phyloP scores from a whole-genome alignment of 2,797 vertebrate genomes.

The Tamandua tetradactyla region DNA sequence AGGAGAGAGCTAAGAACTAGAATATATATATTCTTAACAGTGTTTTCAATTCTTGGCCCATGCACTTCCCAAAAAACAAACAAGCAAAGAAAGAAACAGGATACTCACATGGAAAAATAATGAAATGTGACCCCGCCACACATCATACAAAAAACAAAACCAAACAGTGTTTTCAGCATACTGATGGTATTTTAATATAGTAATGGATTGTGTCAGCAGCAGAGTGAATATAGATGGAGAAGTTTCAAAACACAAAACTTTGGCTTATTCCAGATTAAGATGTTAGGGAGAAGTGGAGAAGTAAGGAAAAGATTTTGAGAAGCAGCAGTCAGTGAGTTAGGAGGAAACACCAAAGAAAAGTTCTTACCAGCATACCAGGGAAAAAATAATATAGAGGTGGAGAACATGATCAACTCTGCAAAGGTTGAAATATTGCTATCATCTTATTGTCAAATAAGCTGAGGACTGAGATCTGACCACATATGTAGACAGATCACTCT shows the following conservation, averaged over 20 bases:
- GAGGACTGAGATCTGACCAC: neutral
- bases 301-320: neutral
- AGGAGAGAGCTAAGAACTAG: neutral
- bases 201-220: neutral
- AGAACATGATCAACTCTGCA: neutral
- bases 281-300: neutral
- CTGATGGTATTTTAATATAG: neutral
- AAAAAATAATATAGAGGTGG: neutral
- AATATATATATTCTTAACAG: too few relatives aligned
- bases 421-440: neutral
- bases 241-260: neutral
- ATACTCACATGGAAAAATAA: too few relatives aligned
- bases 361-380: neutral
- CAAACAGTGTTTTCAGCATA: neutral
- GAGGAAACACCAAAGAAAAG: neutral
- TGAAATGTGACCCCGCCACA: too few relatives aligned
- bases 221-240: neutral
- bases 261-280: neutral
- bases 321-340: neutral
- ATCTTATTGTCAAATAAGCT: neutral
- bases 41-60: too few relatives aligned
- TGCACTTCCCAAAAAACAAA: too few relatives aligned
- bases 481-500: neutral
- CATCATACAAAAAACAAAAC: too few relatives aligned
- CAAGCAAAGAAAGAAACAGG: too few relatives aligned